Conservation (phyloP, 1,140 invertebrate genomes). For the Druon quercuslanigerum region DNA sequence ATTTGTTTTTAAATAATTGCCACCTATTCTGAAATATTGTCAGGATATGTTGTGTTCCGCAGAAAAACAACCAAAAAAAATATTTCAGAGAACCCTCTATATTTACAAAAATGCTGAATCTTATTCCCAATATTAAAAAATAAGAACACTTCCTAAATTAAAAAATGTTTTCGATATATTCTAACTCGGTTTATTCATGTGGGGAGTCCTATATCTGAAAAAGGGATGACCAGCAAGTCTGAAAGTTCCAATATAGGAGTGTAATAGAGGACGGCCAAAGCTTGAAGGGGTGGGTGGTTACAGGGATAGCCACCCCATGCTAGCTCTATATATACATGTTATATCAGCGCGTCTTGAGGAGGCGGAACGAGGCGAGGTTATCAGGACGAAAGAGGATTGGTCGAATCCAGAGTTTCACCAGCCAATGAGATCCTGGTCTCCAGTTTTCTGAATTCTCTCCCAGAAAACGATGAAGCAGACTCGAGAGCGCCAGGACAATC, state of each 20-base stretch:
- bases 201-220: background rate
- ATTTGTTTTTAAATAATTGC: too few relatives aligned
- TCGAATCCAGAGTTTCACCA: slow-evolving; percentile 59
- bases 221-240: slow-evolving; percentile 49
- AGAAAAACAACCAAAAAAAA: too few relatives aligned
- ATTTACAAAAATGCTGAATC: too few relatives aligned
- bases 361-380: slow-evolving; percentile 73
- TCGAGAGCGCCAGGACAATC: slow-evolving; percentile 51
- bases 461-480: slow-evolving; percentile 48
- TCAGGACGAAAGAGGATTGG: slow-evolving; percentile 71
- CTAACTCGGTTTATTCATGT: background rate
- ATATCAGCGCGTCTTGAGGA: slow-evolving; percentile 69
- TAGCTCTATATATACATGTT: slow-evolving; percentile 43
- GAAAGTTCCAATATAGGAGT: slow-evolving; percentile 49
- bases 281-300: slow-evolving; percentile 46
- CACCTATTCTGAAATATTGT: too few relatives aligned
- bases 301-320: slow-evolving; percentile 44
- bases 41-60: too few relatives aligned
- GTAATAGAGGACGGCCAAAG: slow-evolving; percentile 33
- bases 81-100: too few relatives aligned
- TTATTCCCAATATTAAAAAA: too few relatives aligned
- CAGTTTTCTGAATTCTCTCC: slow-evolving; percentile 69
- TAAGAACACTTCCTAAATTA: too few relatives aligned
- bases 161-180: background rate
- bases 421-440: slow-evolving; percentile 73